Base-by-base conservation (phyloP, 92 coral and sea anemone species). In the Actinernus sp. region DNA sequence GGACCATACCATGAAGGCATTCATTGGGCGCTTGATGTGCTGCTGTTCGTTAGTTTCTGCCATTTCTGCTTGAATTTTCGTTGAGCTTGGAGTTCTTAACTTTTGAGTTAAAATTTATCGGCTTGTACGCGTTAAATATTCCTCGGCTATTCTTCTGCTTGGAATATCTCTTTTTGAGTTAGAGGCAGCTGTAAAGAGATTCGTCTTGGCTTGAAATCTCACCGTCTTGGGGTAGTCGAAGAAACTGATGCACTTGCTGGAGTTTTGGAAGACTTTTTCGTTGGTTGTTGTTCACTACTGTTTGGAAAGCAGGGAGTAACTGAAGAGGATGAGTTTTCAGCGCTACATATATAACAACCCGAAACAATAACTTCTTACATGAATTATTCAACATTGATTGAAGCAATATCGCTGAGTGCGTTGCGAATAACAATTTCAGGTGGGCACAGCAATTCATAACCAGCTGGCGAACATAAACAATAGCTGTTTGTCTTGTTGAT, bases 1-100 rank as follows among this genome's bases (percentile, higher is more conserved):
- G 31, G 97, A 90, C 97, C 97, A 90, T 8, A 90, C 97, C 97
- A 90, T 90, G 37, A 90, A 90, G 0, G 97, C 97, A 27, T 90
- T 90, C 97, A 90, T 90, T 3, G 97, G 97, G 10, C 97, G 75
- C 48, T 90, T 90, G 26, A 90, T 90, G 38, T 90, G 97, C 18
- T 76, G 76, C 18, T 76, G 76, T 36, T 90, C 86, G 28, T 81
- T 84, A 16, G 79, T 23, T 20, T 87, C 93, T 40, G 88, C 79
- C 88, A 76, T 67, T 26, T 61, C 57, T n/a, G n/a, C n/a, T n/a
- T n/a, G n/a, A n/a, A n/a, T n/a, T n/a, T n/a, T n/a, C n/a, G n/a
- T n/a, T n/a, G n/a, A n/a, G n/a, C n/a, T n/a, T n/a, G n/a, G n/a
- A n/a, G n/a, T n/a, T n/a, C n/a, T n/a, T n/a, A n/a, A n/a, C n/a